phyloP scores from a whole-genome alignment of 2,888 invertebrate species.

The Acleris emargana region DNA sequence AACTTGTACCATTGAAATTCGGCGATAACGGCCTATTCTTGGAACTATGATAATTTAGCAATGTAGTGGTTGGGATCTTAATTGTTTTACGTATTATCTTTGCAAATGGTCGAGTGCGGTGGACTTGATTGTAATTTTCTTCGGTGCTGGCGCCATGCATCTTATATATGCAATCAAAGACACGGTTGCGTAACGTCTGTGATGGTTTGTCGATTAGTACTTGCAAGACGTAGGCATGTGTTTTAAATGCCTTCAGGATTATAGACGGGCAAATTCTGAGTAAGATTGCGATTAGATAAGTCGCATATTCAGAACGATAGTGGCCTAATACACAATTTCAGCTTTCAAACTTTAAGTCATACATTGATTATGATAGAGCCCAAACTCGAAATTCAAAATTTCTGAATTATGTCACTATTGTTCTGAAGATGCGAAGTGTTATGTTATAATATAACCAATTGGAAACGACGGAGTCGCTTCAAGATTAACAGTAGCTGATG shows the following conservation, averaged over 20 bases:
- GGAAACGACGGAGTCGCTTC: no score
- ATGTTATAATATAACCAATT: no score
- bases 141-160: conserved; percentile 30
- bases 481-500: no score
- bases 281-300: no score
- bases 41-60: conserved; percentile 7
- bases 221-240: conserved; percentile 6
- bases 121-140: conserved; percentile 26
- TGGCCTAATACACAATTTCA: no score
- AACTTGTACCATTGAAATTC: conserved; percentile 9
- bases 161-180: conserved; percentile 26
- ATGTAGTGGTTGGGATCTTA: not conserved
- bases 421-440: no score
- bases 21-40: conserved; percentile 11
- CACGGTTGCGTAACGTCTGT: conserved; percentile 26
- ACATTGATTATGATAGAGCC: no score
- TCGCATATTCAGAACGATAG: no score
- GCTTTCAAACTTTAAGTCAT: no score
- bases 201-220: conserved; percentile 20
- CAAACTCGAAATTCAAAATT: no score
- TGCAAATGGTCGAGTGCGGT: conserved; percentile 9
- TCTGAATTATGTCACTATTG: no score
- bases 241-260: conserved; percentile 2
- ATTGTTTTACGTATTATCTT: conserved; percentile 22
- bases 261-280: not conserved